Evolutionary conservation across 2,888 invertebrate species (phyloP), one percentile per base, ranked within the genome.

Genomic region (Watsonalla binaria): DNA sequence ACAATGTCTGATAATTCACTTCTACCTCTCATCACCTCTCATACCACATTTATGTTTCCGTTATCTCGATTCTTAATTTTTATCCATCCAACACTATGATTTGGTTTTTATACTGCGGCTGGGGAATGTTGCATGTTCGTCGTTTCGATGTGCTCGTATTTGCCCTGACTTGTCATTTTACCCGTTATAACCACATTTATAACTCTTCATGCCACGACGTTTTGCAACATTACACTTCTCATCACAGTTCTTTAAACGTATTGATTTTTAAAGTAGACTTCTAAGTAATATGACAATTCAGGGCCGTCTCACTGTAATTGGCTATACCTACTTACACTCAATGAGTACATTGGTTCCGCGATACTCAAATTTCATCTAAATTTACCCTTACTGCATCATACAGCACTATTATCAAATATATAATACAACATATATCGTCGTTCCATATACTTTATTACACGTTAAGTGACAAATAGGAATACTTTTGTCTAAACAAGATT

Each of bases 71-170:
- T 61, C 66, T 77, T 84, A 80, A 61, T 78, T 78, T 87, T 76
- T 68, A 78, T 85, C 89, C 90, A 90, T 90, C 84, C 86, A 82
- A 84, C 85, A 89, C 82, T 83, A 83, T 80, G 63, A 69, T 83
- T 82, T 78, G 70, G 67, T 81, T 49, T 86, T 85, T 78, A 72
- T 76, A 86, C 78, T 82, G 89, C 89, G 89, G 90, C 90, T 90
- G 90, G 89, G 88, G 89, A 90, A 90, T 90, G 90, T 81, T 85
- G 90, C 90, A 90, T 90, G 90, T 66, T 70, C 60, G 74, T 79
- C 66, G 68, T 68, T 61, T 70, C 71, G 63, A 73, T 74, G 73
- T 80, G 68, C 70, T 71, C 70, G 66, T 76, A 57, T 62, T 53
- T 68, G 61, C 58, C 62, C 70, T 78, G 78, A 76, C 61, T 76